Evolutionary conservation across 1,140 invertebrate genomes (phyloP).

Genomic region (Sycobia sp.): DNA sequence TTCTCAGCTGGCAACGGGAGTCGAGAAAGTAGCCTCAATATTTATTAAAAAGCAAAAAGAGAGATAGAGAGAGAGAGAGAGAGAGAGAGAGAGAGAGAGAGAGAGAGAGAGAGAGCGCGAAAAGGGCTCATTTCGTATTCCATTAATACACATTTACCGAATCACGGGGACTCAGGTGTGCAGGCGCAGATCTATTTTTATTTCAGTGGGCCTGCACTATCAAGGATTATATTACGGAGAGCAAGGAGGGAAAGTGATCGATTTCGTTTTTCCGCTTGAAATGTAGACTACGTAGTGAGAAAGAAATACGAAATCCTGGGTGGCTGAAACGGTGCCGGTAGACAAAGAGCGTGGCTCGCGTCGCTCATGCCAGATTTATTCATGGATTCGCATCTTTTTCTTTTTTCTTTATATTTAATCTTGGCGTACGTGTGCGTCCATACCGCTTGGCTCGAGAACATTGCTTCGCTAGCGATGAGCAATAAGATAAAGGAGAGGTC

Average conservation of each 20-base stretch:
- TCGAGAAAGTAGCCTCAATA: too few species aligned
- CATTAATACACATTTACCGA: not conserved
- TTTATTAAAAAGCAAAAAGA: too few species aligned
- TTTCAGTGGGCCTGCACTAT: not conserved
- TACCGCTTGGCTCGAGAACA: too few species aligned
- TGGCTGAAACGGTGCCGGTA: not conserved
- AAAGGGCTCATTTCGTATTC: too few species aligned
- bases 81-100: too few species aligned
- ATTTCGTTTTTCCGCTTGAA: constrained; percentile 7
- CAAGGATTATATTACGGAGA: not conserved
- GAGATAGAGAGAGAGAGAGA: too few species aligned
- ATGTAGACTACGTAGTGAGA: not conserved
- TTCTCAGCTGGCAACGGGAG: too few species aligned
- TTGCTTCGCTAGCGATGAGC: too few species aligned
- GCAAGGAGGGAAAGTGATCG: constrained; percentile 6
- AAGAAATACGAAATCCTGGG: not conserved
- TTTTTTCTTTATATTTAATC: not conserved
- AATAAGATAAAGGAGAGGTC: too few species aligned
- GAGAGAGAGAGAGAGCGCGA: too few species aligned
- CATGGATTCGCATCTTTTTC: not conserved
- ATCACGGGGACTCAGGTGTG: not conserved
- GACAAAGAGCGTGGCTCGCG: not conserved
- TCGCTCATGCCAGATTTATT: constrained; percentile 4
- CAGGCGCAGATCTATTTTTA: not conserved
- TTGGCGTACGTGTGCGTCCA: not conserved